A percentile compares a stretch with the other conserved stretches of the same genome.
Conservation (phyloP, 2,113 vertebrate genomes). For the Smithornis capensis region DNA sequence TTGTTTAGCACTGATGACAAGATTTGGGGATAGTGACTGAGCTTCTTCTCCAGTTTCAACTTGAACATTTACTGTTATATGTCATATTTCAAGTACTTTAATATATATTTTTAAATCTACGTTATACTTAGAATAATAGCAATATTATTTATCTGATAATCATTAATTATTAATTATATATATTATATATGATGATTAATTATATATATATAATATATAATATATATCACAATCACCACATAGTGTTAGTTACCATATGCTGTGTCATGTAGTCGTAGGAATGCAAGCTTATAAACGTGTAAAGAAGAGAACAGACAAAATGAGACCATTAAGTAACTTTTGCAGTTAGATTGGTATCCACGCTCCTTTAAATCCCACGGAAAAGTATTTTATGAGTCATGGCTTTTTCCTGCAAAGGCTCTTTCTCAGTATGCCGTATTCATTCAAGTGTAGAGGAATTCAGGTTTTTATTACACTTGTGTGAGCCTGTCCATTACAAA, state of each 20-base stretch:
- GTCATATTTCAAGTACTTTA: not conserved
- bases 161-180: not conserved
- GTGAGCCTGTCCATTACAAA: not conserved
- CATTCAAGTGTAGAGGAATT: not conserved
- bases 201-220: too few relatives aligned
- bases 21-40: not conserved
- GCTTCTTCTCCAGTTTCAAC: not conserved
- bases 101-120: not conserved
- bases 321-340: not conserved
- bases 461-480: not conserved
- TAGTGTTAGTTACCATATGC: not conserved
- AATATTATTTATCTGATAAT: not conserved
- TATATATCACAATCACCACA: not conserved
- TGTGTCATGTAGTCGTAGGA: not conserved
- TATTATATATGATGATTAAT: too few relatives aligned
- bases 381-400: not conserved
- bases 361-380: not conserved
- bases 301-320: not conserved
- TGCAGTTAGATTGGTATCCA: not conserved
- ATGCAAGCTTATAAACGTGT: not conserved
- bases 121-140: not conserved
- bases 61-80: not conserved
- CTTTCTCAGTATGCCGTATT: not conserved
- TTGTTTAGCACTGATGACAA: not conserved
- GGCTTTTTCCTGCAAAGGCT: not conserved